Conservation (phyloP, 2,797 vertebrate species). For the Amphiprion clarkii region DNA sequence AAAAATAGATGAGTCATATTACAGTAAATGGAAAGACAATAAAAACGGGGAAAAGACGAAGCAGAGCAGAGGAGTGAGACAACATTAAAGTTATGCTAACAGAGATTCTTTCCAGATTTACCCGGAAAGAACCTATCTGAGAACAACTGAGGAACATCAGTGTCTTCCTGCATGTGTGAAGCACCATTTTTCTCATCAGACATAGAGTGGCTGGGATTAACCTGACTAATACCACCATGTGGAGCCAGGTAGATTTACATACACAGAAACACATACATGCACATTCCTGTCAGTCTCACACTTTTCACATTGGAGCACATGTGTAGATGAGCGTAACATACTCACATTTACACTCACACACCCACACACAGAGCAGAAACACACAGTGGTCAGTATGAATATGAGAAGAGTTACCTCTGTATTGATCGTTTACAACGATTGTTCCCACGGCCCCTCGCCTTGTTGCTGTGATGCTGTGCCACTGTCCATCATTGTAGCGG, state of each 20-base stretch:
- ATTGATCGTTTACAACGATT: constrained; percentile 88
- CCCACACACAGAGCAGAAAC: constrained; percentile 41
- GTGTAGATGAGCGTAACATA: constrained; percentile 19
- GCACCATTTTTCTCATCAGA: constrained; percentile 80
- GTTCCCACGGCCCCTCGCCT: constrained; percentile 90
- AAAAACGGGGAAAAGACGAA: too few species aligned
- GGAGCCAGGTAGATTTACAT: constrained; percentile 66
- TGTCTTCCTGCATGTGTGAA: constrained; percentile 48
- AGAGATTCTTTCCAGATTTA: constrained; percentile 6
- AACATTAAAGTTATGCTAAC: background rate
- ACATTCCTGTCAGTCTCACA: constrained; percentile 17
- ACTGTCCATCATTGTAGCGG: constrained; percentile 89
- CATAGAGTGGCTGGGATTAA: constrained; percentile 80
- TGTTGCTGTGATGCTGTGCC: constrained; percentile 90
- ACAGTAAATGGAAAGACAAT: constrained; percentile 1
- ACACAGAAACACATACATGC: constrained; percentile 36
- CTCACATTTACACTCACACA: constrained; percentile 17
- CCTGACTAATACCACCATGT: constrained; percentile 79
- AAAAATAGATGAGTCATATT: background rate
- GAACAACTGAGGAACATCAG: constrained; percentile 3
- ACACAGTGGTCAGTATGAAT: constrained; percentile 72
- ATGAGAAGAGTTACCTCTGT: constrained; percentile 81
- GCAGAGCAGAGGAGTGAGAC: background rate
- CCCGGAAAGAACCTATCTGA: background rate
- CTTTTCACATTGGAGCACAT: constrained; percentile 20